phyloP scores from a whole-genome alignment of 2,797 vertebrate species.

The Capromys pilorides region DNA sequence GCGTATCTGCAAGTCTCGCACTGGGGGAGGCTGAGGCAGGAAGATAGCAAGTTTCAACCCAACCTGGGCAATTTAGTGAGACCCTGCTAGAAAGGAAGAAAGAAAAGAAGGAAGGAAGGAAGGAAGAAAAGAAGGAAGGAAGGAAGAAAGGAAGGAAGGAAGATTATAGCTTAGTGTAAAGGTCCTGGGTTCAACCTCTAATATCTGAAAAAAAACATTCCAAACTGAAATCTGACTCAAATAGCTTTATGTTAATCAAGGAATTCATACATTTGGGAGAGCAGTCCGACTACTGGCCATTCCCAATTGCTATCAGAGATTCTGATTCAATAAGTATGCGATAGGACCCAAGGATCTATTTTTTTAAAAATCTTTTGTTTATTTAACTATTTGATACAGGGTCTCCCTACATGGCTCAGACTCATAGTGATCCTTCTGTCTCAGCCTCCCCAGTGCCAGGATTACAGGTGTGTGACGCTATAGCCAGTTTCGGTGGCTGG shows the following conservation, averaged over 20 bases:
- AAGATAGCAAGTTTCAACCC: not conserved
- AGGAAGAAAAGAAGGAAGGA: too few relatives aligned
- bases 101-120: too few relatives aligned
- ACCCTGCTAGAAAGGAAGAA: not conserved
- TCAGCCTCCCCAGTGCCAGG: too few relatives aligned
- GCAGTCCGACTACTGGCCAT: not conserved
- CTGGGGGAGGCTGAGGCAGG: not conserved
- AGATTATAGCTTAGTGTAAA: not conserved
- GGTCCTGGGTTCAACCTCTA: not conserved
- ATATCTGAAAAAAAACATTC: not conserved
- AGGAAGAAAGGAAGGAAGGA: not conserved
- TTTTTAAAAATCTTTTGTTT: not conserved
- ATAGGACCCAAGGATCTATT: not conserved
- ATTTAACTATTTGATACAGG: too few relatives aligned
- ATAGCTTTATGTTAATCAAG: conserved; percentile 1
- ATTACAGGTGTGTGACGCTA: too few relatives aligned
- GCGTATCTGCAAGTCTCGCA: not conserved
- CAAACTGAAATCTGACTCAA: not conserved
- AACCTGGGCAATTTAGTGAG: not conserved
- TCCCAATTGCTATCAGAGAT: not conserved
- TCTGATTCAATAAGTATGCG: not conserved
- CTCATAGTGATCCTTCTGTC: too few relatives aligned
- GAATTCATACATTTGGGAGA: not conserved
- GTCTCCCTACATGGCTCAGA: too few relatives aligned
- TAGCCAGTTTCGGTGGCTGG: too few relatives aligned